Conservation (phyloP, 2,888 invertebrate species). For the Thyatira batis region DNA sequence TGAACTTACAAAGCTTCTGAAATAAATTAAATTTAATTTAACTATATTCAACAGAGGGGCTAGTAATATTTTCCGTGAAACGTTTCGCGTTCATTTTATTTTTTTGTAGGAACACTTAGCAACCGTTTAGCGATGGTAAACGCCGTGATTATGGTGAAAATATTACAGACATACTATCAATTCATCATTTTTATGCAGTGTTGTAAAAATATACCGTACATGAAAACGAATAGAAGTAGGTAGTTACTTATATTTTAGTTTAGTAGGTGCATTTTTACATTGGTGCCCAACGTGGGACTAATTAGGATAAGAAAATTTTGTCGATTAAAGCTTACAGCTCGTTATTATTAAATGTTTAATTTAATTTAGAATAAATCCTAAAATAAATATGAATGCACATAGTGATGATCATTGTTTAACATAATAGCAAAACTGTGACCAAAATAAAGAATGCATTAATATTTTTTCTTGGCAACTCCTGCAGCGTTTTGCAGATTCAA, state of each 20-base stretch:
- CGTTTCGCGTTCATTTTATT: neutral
- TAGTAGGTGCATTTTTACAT: constrained; percentile 13
- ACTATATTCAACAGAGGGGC: neutral
- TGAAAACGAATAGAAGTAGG: constrained; percentile 7
- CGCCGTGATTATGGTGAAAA: constrained; percentile 24
- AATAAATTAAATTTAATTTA: neutral
- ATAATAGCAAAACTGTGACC: constrained; percentile 21
- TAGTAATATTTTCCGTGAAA: neutral
- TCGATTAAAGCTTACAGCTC: too few relatives aligned
- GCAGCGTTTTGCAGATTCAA: constrained; percentile 58
- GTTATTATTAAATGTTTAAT: too few relatives aligned
- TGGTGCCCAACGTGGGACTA: too few relatives aligned
- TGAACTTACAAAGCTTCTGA: too few relatives aligned
- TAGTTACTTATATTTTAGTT: constrained; percentile 19
- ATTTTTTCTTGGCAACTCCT: constrained; percentile 45
- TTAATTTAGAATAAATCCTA: too few relatives aligned
- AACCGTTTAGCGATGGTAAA: constrained; percentile 24
- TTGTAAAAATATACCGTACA: constrained; percentile 24
- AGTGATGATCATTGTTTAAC: too few relatives aligned
- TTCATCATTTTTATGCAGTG: constrained; percentile 25
- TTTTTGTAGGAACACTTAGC: constrained; percentile 5
- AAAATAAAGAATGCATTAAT: constrained; percentile 13
- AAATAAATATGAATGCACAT: too few relatives aligned
- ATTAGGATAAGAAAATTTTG: too few relatives aligned
- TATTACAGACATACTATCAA: constrained; percentile 26